These are phyloP conservation scores for Tetragnatha versicolor DNA, from an alignment of 1,140 invertebrate species.

Conservation along the genomic window DNA sequence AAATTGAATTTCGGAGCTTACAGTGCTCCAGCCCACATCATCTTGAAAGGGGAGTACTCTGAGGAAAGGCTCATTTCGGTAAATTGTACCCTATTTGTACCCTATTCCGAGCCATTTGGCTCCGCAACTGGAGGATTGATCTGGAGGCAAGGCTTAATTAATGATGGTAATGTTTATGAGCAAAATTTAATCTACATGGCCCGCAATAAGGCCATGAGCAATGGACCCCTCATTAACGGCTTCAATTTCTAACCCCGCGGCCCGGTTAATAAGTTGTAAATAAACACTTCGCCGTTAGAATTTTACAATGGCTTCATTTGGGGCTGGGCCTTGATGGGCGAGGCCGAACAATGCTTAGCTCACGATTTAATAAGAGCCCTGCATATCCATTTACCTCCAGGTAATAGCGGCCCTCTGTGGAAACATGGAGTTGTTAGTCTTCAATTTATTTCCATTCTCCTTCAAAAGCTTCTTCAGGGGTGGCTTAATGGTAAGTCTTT, in stretches of 20 bases:
- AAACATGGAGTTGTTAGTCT: too few species aligned
- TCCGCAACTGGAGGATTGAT: conserved; percentile 20
- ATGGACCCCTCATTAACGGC: conserved; percentile 5
- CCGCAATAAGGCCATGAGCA: conserved; percentile 25
- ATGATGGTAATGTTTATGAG: conserved; percentile 31
- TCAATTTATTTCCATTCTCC: too few species aligned
- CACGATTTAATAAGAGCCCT: conserved; percentile 37
- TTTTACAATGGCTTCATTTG: conserved; percentile 46
- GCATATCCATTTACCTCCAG: conserved; percentile 2
- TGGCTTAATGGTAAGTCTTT: too few species aligned
- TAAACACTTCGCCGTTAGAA: conserved; percentile 33
- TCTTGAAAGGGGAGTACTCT: background rate
- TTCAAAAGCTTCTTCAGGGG: too few species aligned
- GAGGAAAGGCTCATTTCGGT: background rate
- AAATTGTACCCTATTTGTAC: conserved; percentile 36
- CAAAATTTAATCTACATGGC: conserved; percentile 36
- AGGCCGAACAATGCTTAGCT: conserved; percentile 34
- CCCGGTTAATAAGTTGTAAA: conserved; percentile 25
- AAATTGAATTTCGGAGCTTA: background rate
- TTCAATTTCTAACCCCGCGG: conserved; percentile 6
- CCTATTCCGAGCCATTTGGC: conserved; percentile 32
- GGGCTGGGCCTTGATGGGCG: conserved; percentile 7
- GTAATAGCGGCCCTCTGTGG: conserved; percentile 25
- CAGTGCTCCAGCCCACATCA: background rate
- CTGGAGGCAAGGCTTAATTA: conserved; percentile 26